Evolutionary conservation across 2,797 vertebrate species (phyloP).

Genomic region (Pseudomugil gertrudae): DNA sequence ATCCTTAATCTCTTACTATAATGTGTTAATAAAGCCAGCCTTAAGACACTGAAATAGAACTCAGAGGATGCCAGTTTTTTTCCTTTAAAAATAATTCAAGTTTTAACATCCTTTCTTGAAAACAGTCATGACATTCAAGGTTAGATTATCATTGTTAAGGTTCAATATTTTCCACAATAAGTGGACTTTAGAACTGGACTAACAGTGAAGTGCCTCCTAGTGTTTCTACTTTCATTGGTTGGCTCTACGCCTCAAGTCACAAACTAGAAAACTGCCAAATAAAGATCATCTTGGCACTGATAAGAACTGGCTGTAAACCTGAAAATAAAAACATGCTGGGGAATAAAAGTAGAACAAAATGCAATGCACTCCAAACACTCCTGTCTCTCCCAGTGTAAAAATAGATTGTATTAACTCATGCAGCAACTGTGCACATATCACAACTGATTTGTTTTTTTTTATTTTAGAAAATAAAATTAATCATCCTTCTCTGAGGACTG

Average conservation of each 20-base stretch:
- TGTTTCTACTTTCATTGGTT: conserved; percentile 13
- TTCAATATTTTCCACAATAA: conserved; percentile 14
- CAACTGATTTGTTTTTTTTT: conserved; percentile 28
- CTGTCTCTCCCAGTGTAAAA: neutral
- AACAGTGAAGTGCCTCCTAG: conserved; percentile 5
- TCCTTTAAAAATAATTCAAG: no score
- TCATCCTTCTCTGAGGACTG: conserved; percentile 27
- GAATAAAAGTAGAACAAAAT: neutral
- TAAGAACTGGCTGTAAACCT: conserved; percentile 10
- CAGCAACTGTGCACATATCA: conserved; percentile 9
- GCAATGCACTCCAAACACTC: neutral
- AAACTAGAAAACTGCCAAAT: conserved; percentile 20
- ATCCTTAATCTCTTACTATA: conserved; percentile 10
- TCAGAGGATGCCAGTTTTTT: neutral
- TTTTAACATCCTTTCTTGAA: neutral
- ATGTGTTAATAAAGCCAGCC: conserved; percentile 8
- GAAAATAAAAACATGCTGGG: conserved; percentile 2
- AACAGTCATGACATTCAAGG: neutral
- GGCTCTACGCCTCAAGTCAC: conserved; percentile 6
- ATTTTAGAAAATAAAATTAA: conserved; percentile 35
- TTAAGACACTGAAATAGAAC: neutral
- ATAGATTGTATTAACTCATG: conserved; percentile 8
- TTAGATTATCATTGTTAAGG: conserved; percentile 18
- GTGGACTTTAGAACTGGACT: conserved; percentile 42
- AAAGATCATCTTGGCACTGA: conserved; percentile 16